A percentile compares a stretch with the other conserved stretches of the same genome.
These are phyloP conservation scores for Lipophrys pholis DNA, from an alignment of 2,113 vertebrate genomes.

Conservation along the genomic window DNA sequence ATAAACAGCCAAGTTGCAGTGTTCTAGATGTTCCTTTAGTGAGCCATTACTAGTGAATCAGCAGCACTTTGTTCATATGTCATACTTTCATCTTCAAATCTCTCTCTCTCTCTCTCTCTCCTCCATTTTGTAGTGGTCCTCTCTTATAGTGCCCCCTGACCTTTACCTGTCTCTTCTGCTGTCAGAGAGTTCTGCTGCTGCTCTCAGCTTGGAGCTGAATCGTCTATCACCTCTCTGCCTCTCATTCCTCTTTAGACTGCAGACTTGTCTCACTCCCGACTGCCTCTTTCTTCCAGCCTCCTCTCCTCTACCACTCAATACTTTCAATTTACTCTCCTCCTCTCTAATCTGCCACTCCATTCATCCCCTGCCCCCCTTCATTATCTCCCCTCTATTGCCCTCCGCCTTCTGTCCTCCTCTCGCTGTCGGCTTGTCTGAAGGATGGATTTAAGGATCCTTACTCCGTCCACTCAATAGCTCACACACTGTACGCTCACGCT, in stretches of 20 bases:
- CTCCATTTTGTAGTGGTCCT: constrained; percentile 18
- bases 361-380: constrained; percentile 61
- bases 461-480: constrained; percentile 43
- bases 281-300: constrained; percentile 55
- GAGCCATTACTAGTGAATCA: too few species aligned
- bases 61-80: too few species aligned
- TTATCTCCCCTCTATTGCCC: constrained; percentile 66
- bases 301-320: constrained; percentile 69
- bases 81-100: background rate
- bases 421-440: constrained; percentile 63
- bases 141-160: constrained; percentile 13
- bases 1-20: too few species aligned
- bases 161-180: constrained; percentile 30
- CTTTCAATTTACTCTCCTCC: constrained; percentile 77
- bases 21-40: too few species aligned
- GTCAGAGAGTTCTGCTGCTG: constrained; percentile 1
- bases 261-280: constrained; percentile 44
- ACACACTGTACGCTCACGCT: constrained; percentile 1
- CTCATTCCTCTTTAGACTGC: constrained; percentile 54
- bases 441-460: constrained; percentile 60
- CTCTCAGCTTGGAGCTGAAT: constrained; percentile 4
- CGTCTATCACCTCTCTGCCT: constrained; percentile 35
- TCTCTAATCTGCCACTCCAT: constrained; percentile 76
- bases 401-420: constrained; percentile 66
- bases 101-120: constrained; percentile 14